Base-by-base conservation (phyloP, 2,888 invertebrate species). In the Atethmia centrago region DNA sequence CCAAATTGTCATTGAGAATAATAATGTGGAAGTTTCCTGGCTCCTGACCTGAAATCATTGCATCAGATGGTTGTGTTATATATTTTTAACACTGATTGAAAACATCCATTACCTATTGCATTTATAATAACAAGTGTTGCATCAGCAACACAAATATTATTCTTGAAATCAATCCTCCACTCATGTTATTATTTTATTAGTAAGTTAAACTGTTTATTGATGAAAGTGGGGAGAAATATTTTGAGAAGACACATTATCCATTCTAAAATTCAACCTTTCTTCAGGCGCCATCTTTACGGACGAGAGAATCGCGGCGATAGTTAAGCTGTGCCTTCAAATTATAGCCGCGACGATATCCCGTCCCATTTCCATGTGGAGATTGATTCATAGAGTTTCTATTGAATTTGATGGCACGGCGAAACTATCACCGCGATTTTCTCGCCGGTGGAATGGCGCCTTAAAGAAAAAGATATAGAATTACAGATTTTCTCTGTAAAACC, bases 21-120 rank as follows among this genome's bases (percentile, higher is more conserved):
- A 98, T 96, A 73, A 97, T 95, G 91, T 99, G 98, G 92, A 99
- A 99, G 92, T 99, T 98, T 1, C 98, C 98, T 4, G 98, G 97
- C 67, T 93, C 87, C 80, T 94, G 88, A 74, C 96, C 96, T 96
- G 94, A 82, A 95, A 94, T 70, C 62, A 84, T 82, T 82, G 62
- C 74, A 79, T 67, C 76, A 83, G 51, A 63, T 12, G n/a, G 31
- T 7, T n/a, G n/a, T 73, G 59, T 77, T 71, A 80, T 71, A 80
- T 68, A 79, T 74, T 81, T 79, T 75, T 69, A 68, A 72, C n/a
- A 66, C 31, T 56, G 45, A 66, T 67, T 63, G 61, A 77, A 77
- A 83, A 77, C 74, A 83, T 69, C 8, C n/a, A 61, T 49, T 65
- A n/a, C n/a, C n/a, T n/a, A 61, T 47, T 66, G 31, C 2, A 63